A percentile compares a stretch with the other conserved stretches of the same genome.
These are phyloP conservation scores for Parochlus steinenii DNA, from an alignment of 2,888 invertebrate genomes.

Conservation along the genomic window DNA sequence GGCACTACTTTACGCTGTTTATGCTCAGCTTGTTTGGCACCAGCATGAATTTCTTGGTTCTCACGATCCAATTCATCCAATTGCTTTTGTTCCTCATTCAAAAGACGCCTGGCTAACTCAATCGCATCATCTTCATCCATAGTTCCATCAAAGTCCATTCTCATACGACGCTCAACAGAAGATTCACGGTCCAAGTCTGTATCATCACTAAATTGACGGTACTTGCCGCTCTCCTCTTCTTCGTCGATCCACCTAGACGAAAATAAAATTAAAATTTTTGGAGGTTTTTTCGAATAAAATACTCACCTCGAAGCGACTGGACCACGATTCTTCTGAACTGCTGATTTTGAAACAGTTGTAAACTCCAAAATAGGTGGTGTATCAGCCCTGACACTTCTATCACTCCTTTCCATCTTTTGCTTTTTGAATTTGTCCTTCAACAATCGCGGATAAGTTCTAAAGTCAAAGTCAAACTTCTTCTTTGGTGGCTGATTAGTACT, in stretches of 20 bases:
- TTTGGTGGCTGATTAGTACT: constrained; percentile 31
- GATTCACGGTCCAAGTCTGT: constrained; percentile 27
- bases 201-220: constrained; percentile 25
- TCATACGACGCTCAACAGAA: constrained; percentile 30
- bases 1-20: constrained; percentile 25
- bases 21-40: constrained; percentile 28
- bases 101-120: constrained; percentile 22
- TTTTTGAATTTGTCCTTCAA: constrained; percentile 33
- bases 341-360: neutral
- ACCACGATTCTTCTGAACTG: constrained; percentile 3
- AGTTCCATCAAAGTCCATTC: constrained; percentile 22
- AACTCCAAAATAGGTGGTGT: constrained; percentile 12
- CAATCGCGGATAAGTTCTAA: constrained; percentile 62
- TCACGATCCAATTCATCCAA: constrained; percentile 37
- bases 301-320: constrained; percentile 10
- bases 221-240: constrained; percentile 32
- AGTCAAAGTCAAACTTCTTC: constrained; percentile 51
- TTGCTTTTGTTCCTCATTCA: constrained; percentile 36
- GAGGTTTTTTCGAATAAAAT: constrained; percentile 1
- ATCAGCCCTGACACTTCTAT: constrained; percentile 15
- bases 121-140: constrained; percentile 20
- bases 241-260: constrained; percentile 16
- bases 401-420: constrained; percentile 19
- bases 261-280: neutral
- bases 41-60: constrained; percentile 36